Percentiles rank a stretch among this genome's conserved stretches.
phyloP scores from a whole-genome alignment of 2,888 invertebrate species.

The Mystacides longicornis region DNA sequence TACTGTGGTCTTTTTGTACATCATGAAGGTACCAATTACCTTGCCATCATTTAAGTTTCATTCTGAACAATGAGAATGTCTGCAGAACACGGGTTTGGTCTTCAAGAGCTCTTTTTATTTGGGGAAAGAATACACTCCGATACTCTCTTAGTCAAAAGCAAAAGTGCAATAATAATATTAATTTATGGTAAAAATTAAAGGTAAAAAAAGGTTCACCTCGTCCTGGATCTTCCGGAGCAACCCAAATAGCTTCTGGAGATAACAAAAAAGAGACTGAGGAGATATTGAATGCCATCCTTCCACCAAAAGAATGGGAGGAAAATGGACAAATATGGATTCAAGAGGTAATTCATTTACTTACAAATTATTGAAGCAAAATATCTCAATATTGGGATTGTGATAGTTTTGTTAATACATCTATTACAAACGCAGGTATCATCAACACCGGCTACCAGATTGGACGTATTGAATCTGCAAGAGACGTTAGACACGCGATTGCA shows the following conservation, averaged over 20 bases:
- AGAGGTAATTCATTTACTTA: conserved; percentile 43
- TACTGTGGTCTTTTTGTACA: too few relatives aligned
- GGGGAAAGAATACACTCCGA: too few relatives aligned
- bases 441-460: conserved; percentile 90
- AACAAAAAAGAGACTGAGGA: conserved; percentile 79
- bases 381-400: too few relatives aligned
- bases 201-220: conserved; percentile 32
- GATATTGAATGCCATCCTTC: conserved; percentile 85
- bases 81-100: too few relatives aligned
- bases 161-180: too few relatives aligned
- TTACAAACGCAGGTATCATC: conserved; percentile 82
- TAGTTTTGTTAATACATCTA: too few relatives aligned
- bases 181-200: background rate
- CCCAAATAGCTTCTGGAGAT: conserved; percentile 54
- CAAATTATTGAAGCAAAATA: too few relatives aligned
- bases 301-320: conserved; percentile 93
- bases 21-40: too few relatives aligned
- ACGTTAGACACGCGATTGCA: conserved; percentile 86
- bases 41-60: too few relatives aligned
- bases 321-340: conserved; percentile 88
- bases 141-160: too few relatives aligned
- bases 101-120: too few relatives aligned
- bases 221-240: conserved; percentile 45
- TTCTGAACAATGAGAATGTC: too few relatives aligned
- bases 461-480: conserved; percentile 94